These are phyloP conservation scores for Scaptomyza tumidula DNA, from an alignment of 2,888 invertebrate species.

Conservation along the genomic window DNA sequence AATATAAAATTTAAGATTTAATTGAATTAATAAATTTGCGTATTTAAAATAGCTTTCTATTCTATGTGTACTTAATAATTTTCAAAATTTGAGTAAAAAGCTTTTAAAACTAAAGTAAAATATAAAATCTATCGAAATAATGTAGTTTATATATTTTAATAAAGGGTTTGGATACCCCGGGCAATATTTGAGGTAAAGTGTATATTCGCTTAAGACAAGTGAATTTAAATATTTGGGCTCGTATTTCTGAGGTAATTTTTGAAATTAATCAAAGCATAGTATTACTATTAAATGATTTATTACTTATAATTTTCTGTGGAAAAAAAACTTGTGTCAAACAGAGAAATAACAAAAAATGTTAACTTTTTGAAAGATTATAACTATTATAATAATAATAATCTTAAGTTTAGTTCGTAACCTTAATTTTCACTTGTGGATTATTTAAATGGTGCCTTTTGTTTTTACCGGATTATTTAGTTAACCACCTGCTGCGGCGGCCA, in stretches of 20 bases:
- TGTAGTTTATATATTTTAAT: not conserved
- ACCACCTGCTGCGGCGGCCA: conserved; percentile 71
- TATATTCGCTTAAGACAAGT: not conserved
- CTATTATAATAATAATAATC: too few relatives aligned
- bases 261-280: not conserved
- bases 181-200: not conserved
- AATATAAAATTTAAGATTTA: too few relatives aligned
- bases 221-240: not conserved
- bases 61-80: not conserved
- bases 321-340: too few relatives aligned
- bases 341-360: too few relatives aligned
- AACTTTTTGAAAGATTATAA: too few relatives aligned
- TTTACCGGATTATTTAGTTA: conserved; percentile 44
- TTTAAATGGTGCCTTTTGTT: conserved; percentile 12
- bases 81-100: not conserved
- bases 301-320: too few relatives aligned
- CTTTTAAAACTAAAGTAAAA: not conserved
- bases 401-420: not conserved
- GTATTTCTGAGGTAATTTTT: not conserved
- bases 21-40: too few relatives aligned
- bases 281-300: too few relatives aligned
- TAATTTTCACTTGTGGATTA: conserved; percentile 29
- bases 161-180: not conserved
- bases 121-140: not conserved
- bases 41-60: not conserved